Base-by-base conservation (phyloP, 1,140 invertebrate species). In the Maniola jurtina region DNA sequence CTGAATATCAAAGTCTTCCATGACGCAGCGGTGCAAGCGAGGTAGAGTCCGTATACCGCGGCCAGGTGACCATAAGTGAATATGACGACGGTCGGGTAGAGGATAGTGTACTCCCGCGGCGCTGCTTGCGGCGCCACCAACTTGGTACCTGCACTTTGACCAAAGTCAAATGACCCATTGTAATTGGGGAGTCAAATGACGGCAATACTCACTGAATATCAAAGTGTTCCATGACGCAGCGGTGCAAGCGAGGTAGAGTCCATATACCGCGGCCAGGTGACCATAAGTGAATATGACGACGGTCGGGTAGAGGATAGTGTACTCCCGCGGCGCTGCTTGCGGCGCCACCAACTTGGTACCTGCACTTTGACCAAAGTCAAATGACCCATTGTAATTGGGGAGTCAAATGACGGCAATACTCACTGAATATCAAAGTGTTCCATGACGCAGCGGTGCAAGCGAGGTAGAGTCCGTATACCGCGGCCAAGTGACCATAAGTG, bases 251-350 rank as follows among this genome's bases (percentile, higher is more conserved):
- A 97, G 91, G 68, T 95, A 97, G 0, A 95, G 7, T 10, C 96
- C 96, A 76, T 96, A 96, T 0, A 97, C 9, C 1, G 95, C 94
- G 15, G 92, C 93, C 1, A 94, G 1, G 86, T 98, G 97, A 4
- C 97, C 92, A 42, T 93, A 93, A 0, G 81, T 64, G 79, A 97
- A 97, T 0, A 66, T 75, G 0, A 81, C 0, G 0, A 81, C 13
- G 56, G 79, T 81, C 0, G 10, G 33, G 36, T 83, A 80, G 3
- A 77, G 56, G 8, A 83, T 72, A 15, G 81, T 25, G 35, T 71
- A 75, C 35, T 82, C 72, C 13, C 74, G 74, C 0, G 72, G 74
- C 0, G 62, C 55, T 0, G 74, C 73, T 57, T 79, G 73, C 4
- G 78, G 76, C 6, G 72, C 72, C 7, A 75, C 62, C 25, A 75